These are phyloP conservation scores for Orchestia grillus DNA, from an alignment of 1,140 invertebrate species.

Conservation along the genomic window DNA sequence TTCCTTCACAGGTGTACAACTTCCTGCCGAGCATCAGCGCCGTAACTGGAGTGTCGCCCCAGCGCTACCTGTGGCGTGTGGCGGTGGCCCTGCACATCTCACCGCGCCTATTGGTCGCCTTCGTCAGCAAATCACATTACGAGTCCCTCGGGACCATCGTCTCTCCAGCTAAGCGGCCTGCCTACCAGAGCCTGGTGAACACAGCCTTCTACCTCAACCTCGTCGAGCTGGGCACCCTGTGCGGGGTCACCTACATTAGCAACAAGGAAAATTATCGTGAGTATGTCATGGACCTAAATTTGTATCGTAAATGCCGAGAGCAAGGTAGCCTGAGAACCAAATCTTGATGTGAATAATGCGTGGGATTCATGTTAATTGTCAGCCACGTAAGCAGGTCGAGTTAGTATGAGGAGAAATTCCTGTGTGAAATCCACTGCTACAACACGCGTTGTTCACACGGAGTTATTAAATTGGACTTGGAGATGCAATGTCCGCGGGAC, in stretches of 20 bases:
- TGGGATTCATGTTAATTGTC: too few species aligned
- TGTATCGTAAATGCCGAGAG: too few species aligned
- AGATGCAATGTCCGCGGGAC: too few species aligned
- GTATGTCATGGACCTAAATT: conserved; percentile 70
- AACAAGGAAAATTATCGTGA: conserved; percentile 95
- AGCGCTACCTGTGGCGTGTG: conserved; percentile 92
- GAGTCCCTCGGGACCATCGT: conserved; percentile 74
- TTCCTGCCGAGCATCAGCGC: conserved; percentile 92
- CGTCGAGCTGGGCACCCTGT: conserved; percentile 84
- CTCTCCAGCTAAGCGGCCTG: conserved; percentile 67
- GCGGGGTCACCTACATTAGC: conserved; percentile 92
- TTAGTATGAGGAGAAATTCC: too few species aligned
- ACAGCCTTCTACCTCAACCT: conserved; percentile 88
- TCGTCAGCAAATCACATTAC: conserved; percentile 86
- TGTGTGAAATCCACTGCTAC: too few species aligned
- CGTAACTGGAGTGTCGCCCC: conserved; percentile 90
- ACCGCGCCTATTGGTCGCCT: conserved; percentile 87
- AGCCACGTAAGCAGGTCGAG: too few species aligned
- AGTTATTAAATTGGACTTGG: too few species aligned
- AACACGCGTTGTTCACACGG: too few species aligned
- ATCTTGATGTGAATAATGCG: too few species aligned
- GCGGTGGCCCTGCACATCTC: conserved; percentile 90
- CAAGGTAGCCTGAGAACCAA: too few species aligned
- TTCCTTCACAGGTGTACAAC: conserved; percentile 83
- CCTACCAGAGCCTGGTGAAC: conserved; percentile 78